phyloP scores from a whole-genome alignment of 92 coral and sea anemone species.

The Porites rus region DNA sequence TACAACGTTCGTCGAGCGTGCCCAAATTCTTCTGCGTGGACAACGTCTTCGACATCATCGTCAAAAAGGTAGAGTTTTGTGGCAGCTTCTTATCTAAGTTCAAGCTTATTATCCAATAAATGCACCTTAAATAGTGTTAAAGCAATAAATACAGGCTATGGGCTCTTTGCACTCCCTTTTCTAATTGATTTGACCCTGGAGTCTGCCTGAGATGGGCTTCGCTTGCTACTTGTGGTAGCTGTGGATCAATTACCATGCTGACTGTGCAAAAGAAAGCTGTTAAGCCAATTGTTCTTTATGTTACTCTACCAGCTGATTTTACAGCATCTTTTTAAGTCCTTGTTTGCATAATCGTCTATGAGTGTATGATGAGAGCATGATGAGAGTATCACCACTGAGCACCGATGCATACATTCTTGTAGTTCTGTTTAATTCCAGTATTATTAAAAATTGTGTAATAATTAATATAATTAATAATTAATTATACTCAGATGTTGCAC shows the following conservation, averaged over 20 bases:
- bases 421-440: neutral
- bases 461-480: too few relatives aligned
- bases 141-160: neutral
- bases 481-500: neutral
- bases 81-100: neutral
- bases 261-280: neutral
- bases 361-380: too few relatives aligned
- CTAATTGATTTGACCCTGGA: neutral
- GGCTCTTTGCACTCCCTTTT: neutral
- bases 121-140: neutral
- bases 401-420: neutral
- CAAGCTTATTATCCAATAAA: neutral
- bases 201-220: neutral
- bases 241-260: neutral
- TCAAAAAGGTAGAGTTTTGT: constrained; percentile 33
- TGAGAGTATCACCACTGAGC: too few relatives aligned
- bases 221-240: too few relatives aligned
- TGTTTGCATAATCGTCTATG: too few relatives aligned
- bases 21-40: constrained; percentile 1
- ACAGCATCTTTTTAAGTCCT: too few relatives aligned
- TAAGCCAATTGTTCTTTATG: neutral
- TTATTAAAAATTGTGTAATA: too few relatives aligned
- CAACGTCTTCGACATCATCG: constrained; percentile 14
- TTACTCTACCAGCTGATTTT: too few relatives aligned
- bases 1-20: constrained; percentile 3